phyloP scores from a whole-genome alignment of 2,888 invertebrate genomes.

The Drosophila basisetae region DNA sequence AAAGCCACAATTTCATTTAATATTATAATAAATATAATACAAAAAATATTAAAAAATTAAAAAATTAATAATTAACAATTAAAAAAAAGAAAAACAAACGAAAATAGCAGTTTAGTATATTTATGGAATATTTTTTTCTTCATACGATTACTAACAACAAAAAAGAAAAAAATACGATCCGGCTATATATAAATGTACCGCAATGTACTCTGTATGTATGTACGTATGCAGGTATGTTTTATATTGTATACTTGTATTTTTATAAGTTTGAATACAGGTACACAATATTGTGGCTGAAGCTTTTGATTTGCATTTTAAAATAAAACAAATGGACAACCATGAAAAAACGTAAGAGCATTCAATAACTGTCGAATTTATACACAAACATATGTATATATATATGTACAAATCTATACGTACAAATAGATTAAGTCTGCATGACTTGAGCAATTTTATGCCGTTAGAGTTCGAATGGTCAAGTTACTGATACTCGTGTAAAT shows the following conservation, averaged over 20 bases:
- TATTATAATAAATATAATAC: neutral
- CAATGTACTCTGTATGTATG: constrained; percentile 5
- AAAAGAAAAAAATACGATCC: neutral
- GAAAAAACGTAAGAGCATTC: constrained; percentile 1
- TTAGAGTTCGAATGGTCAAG: neutral
- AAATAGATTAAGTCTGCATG: neutral
- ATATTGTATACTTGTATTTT: neutral
- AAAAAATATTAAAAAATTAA: neutral
- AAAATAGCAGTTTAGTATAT: neutral
- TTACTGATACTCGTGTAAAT: neutral
- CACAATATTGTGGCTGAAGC: neutral
- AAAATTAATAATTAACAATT: too few species aligned
- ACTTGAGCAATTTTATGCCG: constrained; percentile 1
- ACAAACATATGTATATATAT: neutral
- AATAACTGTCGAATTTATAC: neutral
- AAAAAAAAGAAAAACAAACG: neutral
- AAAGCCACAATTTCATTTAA: neutral
- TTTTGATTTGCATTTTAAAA: constrained; percentile 20
- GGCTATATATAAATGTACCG: constrained; percentile 16
- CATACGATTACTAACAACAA: neutral
- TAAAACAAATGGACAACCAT: constrained; percentile 3
- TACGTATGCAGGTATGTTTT: neutral
- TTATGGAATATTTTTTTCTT: neutral
- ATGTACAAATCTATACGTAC: neutral
- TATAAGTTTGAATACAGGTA: neutral